Evolutionary conservation across 2,888 invertebrate genomes (phyloP).

Genomic region (Steinernema hermaphroditum): DNA sequence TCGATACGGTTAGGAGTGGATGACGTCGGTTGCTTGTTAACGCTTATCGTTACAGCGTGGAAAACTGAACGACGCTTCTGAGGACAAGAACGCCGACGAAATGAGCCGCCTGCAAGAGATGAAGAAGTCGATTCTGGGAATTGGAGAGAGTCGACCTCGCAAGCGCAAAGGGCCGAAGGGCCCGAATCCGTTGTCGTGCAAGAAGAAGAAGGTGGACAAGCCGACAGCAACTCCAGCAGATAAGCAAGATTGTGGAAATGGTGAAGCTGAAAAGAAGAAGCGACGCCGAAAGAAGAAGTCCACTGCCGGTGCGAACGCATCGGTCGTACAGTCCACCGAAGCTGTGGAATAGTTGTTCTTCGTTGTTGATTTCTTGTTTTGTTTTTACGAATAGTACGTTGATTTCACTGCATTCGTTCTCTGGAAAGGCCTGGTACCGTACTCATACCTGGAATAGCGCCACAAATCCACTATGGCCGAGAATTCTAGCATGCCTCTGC

Average conservation of each 20-base stretch:
- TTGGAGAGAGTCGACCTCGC: constrained; percentile 31
- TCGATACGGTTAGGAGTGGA: constrained; percentile 51
- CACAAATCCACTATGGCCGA: neutral
- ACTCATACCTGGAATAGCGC: neutral
- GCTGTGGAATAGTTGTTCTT: neutral
- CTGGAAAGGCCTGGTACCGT: neutral
- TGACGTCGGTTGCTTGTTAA: too few relatives aligned
- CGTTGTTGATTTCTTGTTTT: neutral
- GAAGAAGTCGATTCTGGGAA: constrained; percentile 45
- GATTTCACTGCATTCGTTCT: neutral
- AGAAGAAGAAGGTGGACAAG: constrained; percentile 54
- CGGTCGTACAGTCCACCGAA: neutral
- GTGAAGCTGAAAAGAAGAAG: constrained; percentile 33
- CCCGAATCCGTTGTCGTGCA: constrained; percentile 63
- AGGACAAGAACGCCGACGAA: constrained; percentile 35
- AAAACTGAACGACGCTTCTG: neutral
- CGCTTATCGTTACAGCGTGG: neutral
- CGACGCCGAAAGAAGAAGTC: constrained; percentile 37
- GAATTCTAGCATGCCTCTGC: neutral
- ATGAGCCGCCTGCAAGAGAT: constrained; percentile 41
- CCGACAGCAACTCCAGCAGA: neutral
- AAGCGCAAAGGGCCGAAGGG: constrained; percentile 51
- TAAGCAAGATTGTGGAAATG: neutral
- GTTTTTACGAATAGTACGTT: neutral
- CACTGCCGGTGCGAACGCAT: neutral